Base-by-base conservation (phyloP, 1,140 invertebrate genomes). In the Zelostemma sp. region DNA sequence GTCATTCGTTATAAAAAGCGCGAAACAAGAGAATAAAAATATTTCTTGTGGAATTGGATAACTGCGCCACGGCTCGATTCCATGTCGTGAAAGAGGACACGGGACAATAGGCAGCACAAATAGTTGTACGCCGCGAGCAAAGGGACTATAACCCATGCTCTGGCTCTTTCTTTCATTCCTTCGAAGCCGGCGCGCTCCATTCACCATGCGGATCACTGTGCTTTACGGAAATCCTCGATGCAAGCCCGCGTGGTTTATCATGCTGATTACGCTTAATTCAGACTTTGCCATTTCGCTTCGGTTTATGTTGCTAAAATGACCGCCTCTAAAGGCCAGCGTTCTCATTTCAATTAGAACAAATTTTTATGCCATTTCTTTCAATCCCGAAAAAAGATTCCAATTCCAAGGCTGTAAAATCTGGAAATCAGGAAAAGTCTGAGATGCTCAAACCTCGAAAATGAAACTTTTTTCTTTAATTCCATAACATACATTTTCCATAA, bases 101-200 rank as follows among this genome's bases (percentile, higher is more conserved):
- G 9, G 9, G 35, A 62, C 51, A 62, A 62, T 62, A 48, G 59
- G 33, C 33, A 18, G 19, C 19, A 51, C 59, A 62, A 62, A 62
- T 35, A 62, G 45, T 41, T 61, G 48, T 62, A 55, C 49, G 43
- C 33, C 43, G n/a, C 1, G 1, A 62, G 51, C 19, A 55, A 54
- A 62, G 59, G 49, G 47, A 41, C 51, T 49, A 6, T 46, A 2
- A 18, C 17, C 43, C 5, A 11, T 4, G 5, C 2, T 1, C 43
- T 21, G 17, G 17, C 43, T 15, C 59, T 40, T 62, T 48, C 51
- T 54, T 43, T 55, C 59, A 55, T 62, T 62, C 33, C 50, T 33
- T 17, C 25, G 45, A 12, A 6, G 18, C 49, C 43, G 38, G 12
- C 14, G 43, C 19, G 47, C 12, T 35, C 51, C 40, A 47, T 47